A percentile compares a stretch with the other conserved stretches of the same genome.
phyloP scores from a whole-genome alignment of 2,888 invertebrate genomes.

The Parapristionchus giblindavisi region DNA sequence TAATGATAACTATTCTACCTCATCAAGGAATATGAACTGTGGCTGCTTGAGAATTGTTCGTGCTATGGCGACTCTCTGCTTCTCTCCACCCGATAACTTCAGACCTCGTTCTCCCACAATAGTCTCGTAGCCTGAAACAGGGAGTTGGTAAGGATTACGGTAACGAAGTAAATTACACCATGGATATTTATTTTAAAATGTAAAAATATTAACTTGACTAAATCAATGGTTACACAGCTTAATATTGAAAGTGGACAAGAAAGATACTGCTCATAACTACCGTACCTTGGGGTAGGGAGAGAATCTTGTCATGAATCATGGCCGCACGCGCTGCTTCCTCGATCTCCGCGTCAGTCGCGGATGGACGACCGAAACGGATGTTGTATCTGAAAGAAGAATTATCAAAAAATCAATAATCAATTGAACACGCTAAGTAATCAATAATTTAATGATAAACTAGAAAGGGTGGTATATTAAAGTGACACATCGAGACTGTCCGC shows the following conservation, averaged over 20 bases:
- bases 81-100: slow-evolving; percentile 94
- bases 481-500: too few species aligned
- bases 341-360: slow-evolving; percentile 83
- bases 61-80: slow-evolving; percentile 95
- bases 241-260: background rate
- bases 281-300: slow-evolving; percentile 84
- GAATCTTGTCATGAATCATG: slow-evolving; percentile 90
- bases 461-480: too few species aligned
- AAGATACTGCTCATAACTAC: background rate
- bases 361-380: slow-evolving; percentile 87
- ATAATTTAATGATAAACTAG: too few species aligned
- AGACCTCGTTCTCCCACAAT: slow-evolving; percentile 89
- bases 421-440: too few species aligned
- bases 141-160: slow-evolving; percentile 28
- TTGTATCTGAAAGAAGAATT: slow-evolving; percentile 85
- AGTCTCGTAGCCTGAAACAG: slow-evolving; percentile 71
- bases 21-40: slow-evolving; percentile 88
- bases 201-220: background rate
- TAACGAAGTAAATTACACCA: too few species aligned
- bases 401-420: too few species aligned
- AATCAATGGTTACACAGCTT: background rate
- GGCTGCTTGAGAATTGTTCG: slow-evolving; percentile 91
- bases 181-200: background rate
- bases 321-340: slow-evolving; percentile 89
- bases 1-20: slow-evolving; percentile 74